A percentile compares a stretch with the other conserved stretches of the same genome.
Evolutionary conservation across 2,113 vertebrate genomes (phyloP).

Genomic region (Pseudorasbora parva): DNA sequence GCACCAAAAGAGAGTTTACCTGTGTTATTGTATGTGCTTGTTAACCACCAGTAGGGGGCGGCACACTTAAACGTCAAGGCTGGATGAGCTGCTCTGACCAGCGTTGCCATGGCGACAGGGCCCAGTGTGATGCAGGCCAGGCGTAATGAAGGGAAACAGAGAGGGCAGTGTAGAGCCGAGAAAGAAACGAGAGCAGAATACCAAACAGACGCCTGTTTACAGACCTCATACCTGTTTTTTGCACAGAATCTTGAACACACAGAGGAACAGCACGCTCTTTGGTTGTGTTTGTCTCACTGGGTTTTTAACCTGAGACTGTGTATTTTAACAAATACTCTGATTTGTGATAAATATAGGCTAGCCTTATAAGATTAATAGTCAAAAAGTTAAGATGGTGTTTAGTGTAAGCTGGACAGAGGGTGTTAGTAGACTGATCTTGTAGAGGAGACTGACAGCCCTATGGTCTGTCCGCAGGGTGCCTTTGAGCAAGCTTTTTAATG

Average conservation of each 20-base stretch:
- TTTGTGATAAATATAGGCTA: background rate
- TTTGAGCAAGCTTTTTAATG: background rate
- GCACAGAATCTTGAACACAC: background rate
- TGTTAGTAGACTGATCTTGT: background rate
- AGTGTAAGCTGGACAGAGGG: background rate
- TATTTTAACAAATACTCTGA: background rate
- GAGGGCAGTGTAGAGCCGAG: constrained; percentile 73
- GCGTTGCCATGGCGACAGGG: constrained; percentile 90
- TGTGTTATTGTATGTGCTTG: constrained; percentile 50
- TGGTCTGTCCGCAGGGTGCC: background rate
- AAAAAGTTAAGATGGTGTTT: background rate
- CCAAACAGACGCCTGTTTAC: constrained; percentile 42
- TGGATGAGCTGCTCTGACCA: constrained; percentile 69
- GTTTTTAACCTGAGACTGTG: background rate
- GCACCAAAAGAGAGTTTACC: background rate
- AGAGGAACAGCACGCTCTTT: background rate
- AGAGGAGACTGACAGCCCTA: too few species aligned
- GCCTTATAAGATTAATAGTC: background rate
- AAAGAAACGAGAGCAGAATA: constrained; percentile 44
- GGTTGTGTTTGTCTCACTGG: background rate
- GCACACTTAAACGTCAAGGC: constrained; percentile 70
- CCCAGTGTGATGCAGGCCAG: constrained; percentile 63
- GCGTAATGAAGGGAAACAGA: constrained; percentile 60
- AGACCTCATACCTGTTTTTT: constrained; percentile 47
- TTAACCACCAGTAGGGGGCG: constrained; percentile 81